Evolutionary conservation across 2,888 invertebrate species (phyloP).

Genomic region (Notocelia uddmanniana): DNA sequence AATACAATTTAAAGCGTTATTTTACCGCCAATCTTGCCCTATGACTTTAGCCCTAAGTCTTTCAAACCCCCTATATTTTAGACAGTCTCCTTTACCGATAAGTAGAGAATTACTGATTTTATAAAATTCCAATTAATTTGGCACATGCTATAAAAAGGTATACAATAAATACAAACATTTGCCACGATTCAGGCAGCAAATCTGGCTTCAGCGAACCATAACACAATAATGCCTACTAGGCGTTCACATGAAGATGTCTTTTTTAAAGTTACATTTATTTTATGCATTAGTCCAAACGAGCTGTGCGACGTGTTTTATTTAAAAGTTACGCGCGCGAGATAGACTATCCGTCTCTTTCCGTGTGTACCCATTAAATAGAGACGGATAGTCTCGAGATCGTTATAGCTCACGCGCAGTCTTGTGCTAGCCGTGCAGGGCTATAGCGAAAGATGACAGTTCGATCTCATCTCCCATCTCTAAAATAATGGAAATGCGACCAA

Average conservation of each 20-base stretch:
- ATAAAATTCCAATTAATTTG: constrained; percentile 18
- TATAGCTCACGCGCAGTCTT: too few species aligned
- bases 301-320: constrained; percentile 1
- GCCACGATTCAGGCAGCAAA: constrained; percentile 17
- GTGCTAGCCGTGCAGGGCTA: too few species aligned
- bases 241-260: constrained; percentile 14
- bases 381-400: too few species aligned
- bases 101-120: constrained; percentile 32
- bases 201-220: background rate
- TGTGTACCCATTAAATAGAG: too few species aligned
- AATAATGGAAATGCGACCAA: too few species aligned
- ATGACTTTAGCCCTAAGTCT: background rate
- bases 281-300: background rate
- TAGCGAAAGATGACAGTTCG: too few species aligned
- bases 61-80: background rate
- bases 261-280: background rate
- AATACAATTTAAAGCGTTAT: constrained; percentile 16
- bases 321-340: too few species aligned
- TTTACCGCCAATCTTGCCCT: constrained; percentile 15
- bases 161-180: background rate
- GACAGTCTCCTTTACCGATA: constrained; percentile 6
- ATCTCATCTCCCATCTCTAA: too few species aligned
- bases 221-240: background rate
- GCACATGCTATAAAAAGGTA: constrained; percentile 12
- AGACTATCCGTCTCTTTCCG: too few species aligned